Base-by-base conservation (phyloP, 2,888 invertebrate genomes). In the Boloria selene region DNA sequence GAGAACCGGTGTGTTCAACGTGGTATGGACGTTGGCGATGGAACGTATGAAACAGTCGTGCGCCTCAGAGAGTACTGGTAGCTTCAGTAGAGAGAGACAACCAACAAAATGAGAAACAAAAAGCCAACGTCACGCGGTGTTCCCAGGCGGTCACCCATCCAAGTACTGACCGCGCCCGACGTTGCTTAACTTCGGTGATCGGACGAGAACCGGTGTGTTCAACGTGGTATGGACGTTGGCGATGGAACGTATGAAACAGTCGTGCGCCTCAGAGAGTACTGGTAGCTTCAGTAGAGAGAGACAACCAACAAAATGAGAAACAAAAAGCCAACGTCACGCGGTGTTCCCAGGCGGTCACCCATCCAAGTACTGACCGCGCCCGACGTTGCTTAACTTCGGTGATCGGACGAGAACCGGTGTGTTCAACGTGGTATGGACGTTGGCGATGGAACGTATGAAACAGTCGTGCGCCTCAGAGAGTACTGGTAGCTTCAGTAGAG, bases 131-230 rank as follows among this genome's bases (percentile, higher is more conserved):
- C 70, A 70, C 69, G 67, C 74, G 78, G 80, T 81, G 79, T 82
- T 82, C 81, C 82, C 82, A 82, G 77, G 80, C 79, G 80, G 79
- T 80, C 79, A 80, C 87, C 86, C 87, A 87, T 86, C 87, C 86
- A 87, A 87, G 87, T 87, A 88, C 86, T 88, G 83, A 87, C 83
- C 82, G 78, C 86, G 86, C 86, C 87, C 86, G 84, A 87, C 80
- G 86, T 85, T 88, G 86, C 86, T 87, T 88, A 85, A 87, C 86
- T 88, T 87, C 88, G 87, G 87, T 88, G 88, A 87, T 88, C 88
- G 86, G 87, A 87, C 85, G 88, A 88, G 86, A 88, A 86, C 85
- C 87, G 86, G 87, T 87, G 87, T 85, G 74, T 86, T 88, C 86
- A 88, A 85, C 86, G 80, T 87, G 80, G 87, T 88, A 86, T 87